These are phyloP conservation scores for Lerista edwardsae DNA, from an alignment of 2,797 vertebrate species.

Conservation along the genomic window DNA sequence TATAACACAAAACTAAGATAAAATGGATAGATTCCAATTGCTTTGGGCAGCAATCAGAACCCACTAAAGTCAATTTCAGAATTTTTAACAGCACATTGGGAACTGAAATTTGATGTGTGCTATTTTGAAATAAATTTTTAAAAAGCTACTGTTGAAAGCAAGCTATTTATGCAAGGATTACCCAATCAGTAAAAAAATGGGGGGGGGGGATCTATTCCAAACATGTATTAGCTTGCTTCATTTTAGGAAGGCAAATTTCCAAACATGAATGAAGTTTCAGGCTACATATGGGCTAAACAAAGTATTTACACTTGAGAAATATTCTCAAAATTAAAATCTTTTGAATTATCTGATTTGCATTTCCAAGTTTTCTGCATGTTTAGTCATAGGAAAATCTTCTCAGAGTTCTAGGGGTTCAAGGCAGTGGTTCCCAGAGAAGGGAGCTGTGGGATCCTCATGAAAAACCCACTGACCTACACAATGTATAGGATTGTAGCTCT, in stretches of 20 bases:
- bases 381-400: slow-evolving; percentile 27
- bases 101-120: not conserved
- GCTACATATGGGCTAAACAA: slow-evolving; percentile 46
- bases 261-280: not conserved
- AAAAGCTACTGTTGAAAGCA: not conserved
- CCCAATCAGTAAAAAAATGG: not conserved
- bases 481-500: too few species aligned
- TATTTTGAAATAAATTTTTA: not conserved
- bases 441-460: too few species aligned
- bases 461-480: too few species aligned
- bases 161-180: not conserved
- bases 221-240: too few species aligned
- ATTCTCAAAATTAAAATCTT: slow-evolving; percentile 64
- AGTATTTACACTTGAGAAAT: slow-evolving; percentile 41
- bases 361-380: slow-evolving; percentile 68
- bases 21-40: not conserved
- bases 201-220: too few species aligned
- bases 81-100: not conserved
- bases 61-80: not conserved
- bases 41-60: not conserved
- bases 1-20: not conserved
- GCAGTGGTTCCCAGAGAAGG: too few species aligned
- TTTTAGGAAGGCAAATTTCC: not conserved
- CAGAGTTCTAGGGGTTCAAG: slow-evolving; percentile 32
- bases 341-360: slow-evolving; percentile 63